phyloP scores from a whole-genome alignment of 2,113 vertebrate species.

The Capreolus pygargus region DNA sequence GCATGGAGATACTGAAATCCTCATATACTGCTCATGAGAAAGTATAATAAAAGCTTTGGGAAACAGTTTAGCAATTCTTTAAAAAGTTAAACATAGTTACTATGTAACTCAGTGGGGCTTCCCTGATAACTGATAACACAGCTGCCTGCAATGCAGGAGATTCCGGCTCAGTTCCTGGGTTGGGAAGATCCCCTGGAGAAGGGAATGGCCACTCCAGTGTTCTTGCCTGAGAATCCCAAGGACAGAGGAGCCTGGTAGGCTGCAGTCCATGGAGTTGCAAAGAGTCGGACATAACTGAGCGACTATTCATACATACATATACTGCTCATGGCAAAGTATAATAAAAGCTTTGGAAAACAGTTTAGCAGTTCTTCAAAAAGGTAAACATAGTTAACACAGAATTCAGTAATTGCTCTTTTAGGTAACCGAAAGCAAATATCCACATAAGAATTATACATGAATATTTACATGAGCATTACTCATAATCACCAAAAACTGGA shows the following conservation, averaged over 20 bases:
- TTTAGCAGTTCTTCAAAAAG: background rate
- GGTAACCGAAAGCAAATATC: background rate
- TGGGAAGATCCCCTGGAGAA: background rate
- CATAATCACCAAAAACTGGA: background rate
- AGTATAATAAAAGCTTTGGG: background rate
- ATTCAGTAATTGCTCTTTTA: background rate
- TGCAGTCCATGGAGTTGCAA: background rate
- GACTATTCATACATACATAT: background rate
- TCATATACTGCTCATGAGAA: background rate
- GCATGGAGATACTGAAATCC: background rate
- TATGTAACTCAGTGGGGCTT: background rate
- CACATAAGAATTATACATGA: background rate
- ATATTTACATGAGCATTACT: background rate
- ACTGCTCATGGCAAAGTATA: background rate
- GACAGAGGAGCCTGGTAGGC: background rate
- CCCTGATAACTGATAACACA: background rate
- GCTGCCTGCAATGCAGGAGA: background rate
- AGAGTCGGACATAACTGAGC: background rate
- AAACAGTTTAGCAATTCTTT: background rate
- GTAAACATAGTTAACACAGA: background rate
- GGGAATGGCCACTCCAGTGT: background rate
- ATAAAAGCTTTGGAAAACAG: background rate
- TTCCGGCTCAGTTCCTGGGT: background rate
- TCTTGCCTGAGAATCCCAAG: background rate
- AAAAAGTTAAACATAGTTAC: background rate